Evolutionary conservation across 2,113 vertebrate genomes (phyloP), one percentile per base, ranked within the genome.

Genomic region (Rhinopomastus cyanomelas): DNA sequence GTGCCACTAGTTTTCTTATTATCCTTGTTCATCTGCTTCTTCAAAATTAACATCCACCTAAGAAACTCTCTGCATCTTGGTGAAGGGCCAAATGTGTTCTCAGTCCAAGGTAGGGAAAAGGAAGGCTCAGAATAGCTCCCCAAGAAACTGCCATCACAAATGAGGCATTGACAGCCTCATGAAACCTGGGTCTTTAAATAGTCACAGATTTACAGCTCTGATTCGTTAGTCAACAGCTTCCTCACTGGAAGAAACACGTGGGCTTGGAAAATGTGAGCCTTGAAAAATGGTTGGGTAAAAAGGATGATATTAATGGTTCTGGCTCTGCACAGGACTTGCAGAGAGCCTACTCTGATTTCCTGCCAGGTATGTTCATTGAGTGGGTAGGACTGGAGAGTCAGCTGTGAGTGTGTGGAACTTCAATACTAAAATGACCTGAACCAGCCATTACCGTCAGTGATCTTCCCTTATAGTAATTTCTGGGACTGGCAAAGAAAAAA

Each of bases 21-120:
- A 36, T 44, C 91, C 44, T 73, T 20, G 39, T 48, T 68, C 83
- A 52, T 68, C 67, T 79, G 46, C 49, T 55, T 80, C 44, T 83
- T 85, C 76, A 49, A 59, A 92, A 84, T 79, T 77, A 71, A 73
- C 68, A 37, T 27, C 77, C 64, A 89, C 48, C 87, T 80, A 78
- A 89, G 85, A 68, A 52, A 48, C 26, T 49, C 48, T 42, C 59
- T 74, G 85, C 60, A 36, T 6, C 72, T 36, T 71, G 83, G 89
- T 55, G 44, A 7, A 83, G 39, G 42, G 42, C 79, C 82, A 87
- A 16, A 55, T 65, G 9, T 3, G 37, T 52, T 60, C 81, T 87
- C 85, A 92, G 79, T 44, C 56, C 72, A 39, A 29, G 59, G 48
- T 60, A 85, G 60, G 82, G 57, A 61, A 56, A 75, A 73, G 62